These are phyloP conservation scores for Bombus waltoni DNA, from an alignment of 1,140 invertebrate species.

Conservation along the genomic window DNA sequence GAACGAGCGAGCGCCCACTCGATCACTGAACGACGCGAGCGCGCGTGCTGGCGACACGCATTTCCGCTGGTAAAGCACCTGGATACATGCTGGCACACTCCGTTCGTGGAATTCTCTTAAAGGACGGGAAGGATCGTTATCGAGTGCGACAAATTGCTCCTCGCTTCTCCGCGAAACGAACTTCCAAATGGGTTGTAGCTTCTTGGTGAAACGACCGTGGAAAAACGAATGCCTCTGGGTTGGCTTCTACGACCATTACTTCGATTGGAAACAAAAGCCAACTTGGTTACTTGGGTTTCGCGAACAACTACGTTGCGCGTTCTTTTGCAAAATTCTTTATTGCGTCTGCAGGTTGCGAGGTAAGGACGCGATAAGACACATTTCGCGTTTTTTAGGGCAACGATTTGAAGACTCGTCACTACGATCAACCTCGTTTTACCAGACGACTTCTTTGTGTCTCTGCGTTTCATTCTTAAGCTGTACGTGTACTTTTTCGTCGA, in stretches of 20 bases:
- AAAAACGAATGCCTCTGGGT: background rate
- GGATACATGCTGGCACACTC: background rate
- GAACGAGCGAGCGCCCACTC: background rate
- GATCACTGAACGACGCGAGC: background rate
- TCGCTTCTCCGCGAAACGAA: background rate
- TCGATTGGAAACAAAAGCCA: background rate
- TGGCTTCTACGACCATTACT: background rate
- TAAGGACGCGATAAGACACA: no score
- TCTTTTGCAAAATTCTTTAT: background rate
- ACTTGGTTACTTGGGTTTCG: background rate
- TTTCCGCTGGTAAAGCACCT: background rate
- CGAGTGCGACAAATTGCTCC: conserved; percentile 1
- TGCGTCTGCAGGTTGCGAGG: background rate
- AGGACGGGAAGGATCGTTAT: conserved; percentile 8
- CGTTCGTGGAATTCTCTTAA: conserved; percentile 13
- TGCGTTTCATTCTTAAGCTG: no score
- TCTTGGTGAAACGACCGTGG: background rate
- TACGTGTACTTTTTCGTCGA: rapidly evolving
- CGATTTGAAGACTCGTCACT: no score
- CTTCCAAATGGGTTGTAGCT: background rate
- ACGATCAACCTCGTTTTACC: no score
- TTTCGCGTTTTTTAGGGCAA: no score
- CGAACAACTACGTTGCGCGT: background rate
- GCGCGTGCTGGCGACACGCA: background rate
- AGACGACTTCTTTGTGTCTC: no score